Base-by-base conservation (phyloP, 2,797 vertebrate genomes). In the Catamblyrhynchus diadema region DNA sequence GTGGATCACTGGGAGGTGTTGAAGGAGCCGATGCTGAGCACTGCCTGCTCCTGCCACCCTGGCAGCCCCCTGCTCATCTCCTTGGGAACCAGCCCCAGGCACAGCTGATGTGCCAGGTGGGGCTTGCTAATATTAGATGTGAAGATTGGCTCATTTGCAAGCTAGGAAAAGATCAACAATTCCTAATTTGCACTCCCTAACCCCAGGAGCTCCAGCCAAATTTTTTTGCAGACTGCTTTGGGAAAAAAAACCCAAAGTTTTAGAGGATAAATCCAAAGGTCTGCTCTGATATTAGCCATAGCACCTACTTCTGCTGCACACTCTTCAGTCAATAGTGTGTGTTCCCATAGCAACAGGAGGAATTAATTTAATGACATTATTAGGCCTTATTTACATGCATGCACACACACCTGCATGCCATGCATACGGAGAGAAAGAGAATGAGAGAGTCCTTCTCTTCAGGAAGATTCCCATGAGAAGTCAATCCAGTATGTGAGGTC, bases 291-390 rank as follows among this genome's bases (percentile, higher is more conserved):
- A 25, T 44, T 1, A 0, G 60, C 51, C 25, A 41, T 32, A 19
- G 35, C 50, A 73, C 16, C 61, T 61, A 42, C 56, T 41, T 78
- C 60, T 88, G 87, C 60, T 69, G 70, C 77, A 72, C 47, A 37
- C 0, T 2, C 48, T 48, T 37, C 17, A 60, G 62, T 41, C 48
- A 62, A 23, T 10, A 17, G 42, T 45, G 42, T 79, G 81, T 64
- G 88, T 78, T 95, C 57, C 75, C 83, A 71, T 81, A 82, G 90
- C 90, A 93, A 95, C 81, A 41, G 17, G 8, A 74, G 21, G 56
- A 81, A 67, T 90, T 90, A 71, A 75, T 80, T 88, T 61, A 73
- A 81, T 62, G 22, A 37, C 74, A 44, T 88, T 88, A 84, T 86
- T 82, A 60, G 57, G 32, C 15, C 25, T 50, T 66, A 64, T 91